These are phyloP conservation scores for Cyanistes caeruleus DNA, from an alignment of 2,113 vertebrate species.

Conservation along the genomic window DNA sequence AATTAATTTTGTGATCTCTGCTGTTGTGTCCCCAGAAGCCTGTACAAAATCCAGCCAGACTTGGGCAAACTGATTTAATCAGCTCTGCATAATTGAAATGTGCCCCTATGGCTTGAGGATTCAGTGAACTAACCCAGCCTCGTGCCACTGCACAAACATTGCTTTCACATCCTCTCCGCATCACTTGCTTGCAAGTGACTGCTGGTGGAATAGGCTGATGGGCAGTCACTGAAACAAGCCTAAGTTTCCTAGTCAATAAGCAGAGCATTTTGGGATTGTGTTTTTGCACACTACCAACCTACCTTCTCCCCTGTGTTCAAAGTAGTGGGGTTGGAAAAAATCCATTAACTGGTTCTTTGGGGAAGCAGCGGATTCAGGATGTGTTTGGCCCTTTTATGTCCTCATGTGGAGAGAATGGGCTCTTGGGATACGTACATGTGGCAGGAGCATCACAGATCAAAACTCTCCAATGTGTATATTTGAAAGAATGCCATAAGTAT, in stretches of 20 bases:
- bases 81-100: not conserved
- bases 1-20: not conserved
- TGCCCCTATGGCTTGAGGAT: not conserved
- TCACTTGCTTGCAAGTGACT: not conserved
- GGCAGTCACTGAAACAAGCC: not conserved
- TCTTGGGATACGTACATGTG: rapidly evolving
- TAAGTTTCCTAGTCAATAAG: not conserved
- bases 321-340: not conserved
- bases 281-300: not conserved
- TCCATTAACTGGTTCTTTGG: not conserved
- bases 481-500: not conserved
- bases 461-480: not conserved
- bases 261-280: not conserved
- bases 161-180: not conserved
- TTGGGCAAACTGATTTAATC: not conserved
- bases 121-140: not conserved
- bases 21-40: not conserved
- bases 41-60: not conserved
- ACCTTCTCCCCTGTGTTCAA: not conserved
- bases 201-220: not conserved
- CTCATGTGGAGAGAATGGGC: not conserved
- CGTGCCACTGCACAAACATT: not conserved
- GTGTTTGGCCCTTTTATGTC: not conserved
- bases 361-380: not conserved
- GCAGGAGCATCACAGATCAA: not conserved